These are phyloP conservation scores for Mastomys natalensis DNA, from an alignment of 2,113 vertebrate genomes.

Conservation along the genomic window DNA sequence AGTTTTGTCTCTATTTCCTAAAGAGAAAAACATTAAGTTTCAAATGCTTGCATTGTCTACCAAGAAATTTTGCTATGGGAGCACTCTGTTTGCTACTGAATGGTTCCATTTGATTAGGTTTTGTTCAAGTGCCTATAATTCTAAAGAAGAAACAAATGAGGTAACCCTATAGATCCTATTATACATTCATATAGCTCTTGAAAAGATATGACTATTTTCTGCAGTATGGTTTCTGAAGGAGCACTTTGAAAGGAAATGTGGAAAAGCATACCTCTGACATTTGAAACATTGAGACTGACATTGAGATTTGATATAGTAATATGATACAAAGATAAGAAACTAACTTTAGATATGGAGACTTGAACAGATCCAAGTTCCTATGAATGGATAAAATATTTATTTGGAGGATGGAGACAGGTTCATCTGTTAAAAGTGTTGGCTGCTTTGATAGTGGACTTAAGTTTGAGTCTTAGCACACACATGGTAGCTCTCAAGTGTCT, in stretches of 20 bases:
- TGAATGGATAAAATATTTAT: not conserved
- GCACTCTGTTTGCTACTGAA: constrained; percentile 42
- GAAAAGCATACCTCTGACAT: constrained; percentile 35
- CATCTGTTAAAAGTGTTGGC: not conserved
- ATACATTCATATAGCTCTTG: constrained; percentile 40
- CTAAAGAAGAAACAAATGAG: constrained; percentile 58
- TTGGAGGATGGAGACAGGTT: not conserved
- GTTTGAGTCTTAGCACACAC: not conserved
- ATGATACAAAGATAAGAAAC: not conserved
- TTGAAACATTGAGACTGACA: too few species aligned
- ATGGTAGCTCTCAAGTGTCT: not conserved
- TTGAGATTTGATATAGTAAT: constrained; percentile 52
- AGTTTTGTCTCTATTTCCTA: constrained; percentile 54
- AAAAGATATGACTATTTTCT: constrained; percentile 54
- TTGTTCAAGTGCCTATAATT: constrained; percentile 57
- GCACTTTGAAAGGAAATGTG: constrained; percentile 50
- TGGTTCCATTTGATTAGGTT: constrained; percentile 53
- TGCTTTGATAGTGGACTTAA: not conserved
- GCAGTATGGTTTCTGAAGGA: constrained; percentile 53
- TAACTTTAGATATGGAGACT: not conserved
- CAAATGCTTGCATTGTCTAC: constrained; percentile 41
- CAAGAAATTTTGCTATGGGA: constrained; percentile 54
- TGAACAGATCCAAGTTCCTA: not conserved
- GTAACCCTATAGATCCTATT: constrained; percentile 21
- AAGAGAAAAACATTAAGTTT: constrained; percentile 50